Evolutionary conservation across 2,797 vertebrate genomes (phyloP), one percentile per base, ranked within the genome.

Genomic region (Lagocephalus sceleratus): DNA sequence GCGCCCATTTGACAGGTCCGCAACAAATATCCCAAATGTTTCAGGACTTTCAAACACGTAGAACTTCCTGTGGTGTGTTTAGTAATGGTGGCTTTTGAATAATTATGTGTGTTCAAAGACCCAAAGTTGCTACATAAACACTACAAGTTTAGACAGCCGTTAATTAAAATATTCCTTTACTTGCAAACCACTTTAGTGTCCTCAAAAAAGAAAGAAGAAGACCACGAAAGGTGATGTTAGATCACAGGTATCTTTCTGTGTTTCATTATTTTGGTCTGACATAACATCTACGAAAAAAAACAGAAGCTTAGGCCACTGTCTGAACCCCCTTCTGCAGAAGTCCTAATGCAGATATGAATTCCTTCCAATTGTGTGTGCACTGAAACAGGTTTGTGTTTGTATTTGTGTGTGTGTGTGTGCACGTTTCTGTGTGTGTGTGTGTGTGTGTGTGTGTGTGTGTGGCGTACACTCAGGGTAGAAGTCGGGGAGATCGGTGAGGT

Each of bases 381-480:
- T 21, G 39, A 40, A 68, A 43, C 42, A 51, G 43, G 39, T 47
- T 39, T 17, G n/a, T 20, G 23, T 14, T 6, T 43, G 14, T 54
- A 19, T 32, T 8, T 35, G 38, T 17, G 35, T 26, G 42, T 14
- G 25, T 57, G 29, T 40, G 22, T 20, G 6, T 9, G n/a, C n/a
- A n/a, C n/a, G n/a, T n/a, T n/a, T n/a, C n/a, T n/a, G n/a, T n/a
- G n/a, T 42, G 16, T 42, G 16, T n/a, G 8, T 6, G 2, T n/a
- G 39, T 47, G 32, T 17, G n/a, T 20, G 23, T 14, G 11, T 43
- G 14, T 54, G 25, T 32, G 5, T 35, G 38, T 17, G 35, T 26
- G 42, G 10, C 63, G 83, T 77, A 91, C 91, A 76, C 43, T 68
- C 2, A 44, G 79, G 71, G 51, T 87, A 87, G 19, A 25, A 3